phyloP scores from a whole-genome alignment of 1,140 invertebrate genomes.

The Drosophila parabipectinata region DNA sequence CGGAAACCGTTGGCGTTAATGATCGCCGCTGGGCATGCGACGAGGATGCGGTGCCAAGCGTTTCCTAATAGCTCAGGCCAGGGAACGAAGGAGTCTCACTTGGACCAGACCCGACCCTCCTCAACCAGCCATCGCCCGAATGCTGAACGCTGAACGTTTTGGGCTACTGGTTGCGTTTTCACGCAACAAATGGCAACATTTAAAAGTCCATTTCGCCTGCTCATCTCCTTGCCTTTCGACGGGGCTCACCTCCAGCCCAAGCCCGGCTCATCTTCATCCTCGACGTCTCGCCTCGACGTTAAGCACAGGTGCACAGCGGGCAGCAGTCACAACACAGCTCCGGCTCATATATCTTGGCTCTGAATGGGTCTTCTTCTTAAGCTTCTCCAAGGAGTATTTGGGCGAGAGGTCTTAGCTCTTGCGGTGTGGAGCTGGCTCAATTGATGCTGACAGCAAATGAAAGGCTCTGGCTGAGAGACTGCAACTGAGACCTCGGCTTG shows the following conservation, averaged over 20 bases:
- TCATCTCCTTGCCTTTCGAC: conserved; percentile 38
- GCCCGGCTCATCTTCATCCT: conserved; percentile 37
- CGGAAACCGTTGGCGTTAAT: conserved; percentile 64
- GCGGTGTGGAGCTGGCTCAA: conserved; percentile 65
- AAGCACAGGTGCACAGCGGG: conserved; percentile 77
- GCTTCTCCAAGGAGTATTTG: neutral
- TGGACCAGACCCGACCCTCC: conserved; percentile 22
- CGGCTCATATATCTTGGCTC: conserved; percentile 74
- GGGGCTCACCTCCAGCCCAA: conserved; percentile 19
- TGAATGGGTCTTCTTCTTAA: conserved; percentile 30
- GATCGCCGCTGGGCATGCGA: conserved; percentile 54
- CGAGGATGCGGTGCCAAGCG: conserved; percentile 9
- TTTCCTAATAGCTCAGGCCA: conserved; percentile 58
- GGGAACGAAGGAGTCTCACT: conserved; percentile 2
- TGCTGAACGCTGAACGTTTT: conserved; percentile 53
- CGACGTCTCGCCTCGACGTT: neutral
- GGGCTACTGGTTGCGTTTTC: conserved; percentile 69
- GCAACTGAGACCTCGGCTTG: conserved; percentile 42
- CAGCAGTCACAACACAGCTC: conserved; percentile 78
- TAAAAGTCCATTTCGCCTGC: conserved; percentile 73
- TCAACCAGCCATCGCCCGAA: conserved; percentile 29
- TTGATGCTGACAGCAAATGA: conserved; percentile 82
- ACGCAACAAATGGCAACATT: conserved; percentile 80
- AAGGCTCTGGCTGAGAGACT: conserved; percentile 58
- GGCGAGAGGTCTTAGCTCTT: conserved; percentile 1